Base-by-base conservation (phyloP, 2,113 vertebrate genomes). In the Onychostruthus taczanowskii region DNA sequence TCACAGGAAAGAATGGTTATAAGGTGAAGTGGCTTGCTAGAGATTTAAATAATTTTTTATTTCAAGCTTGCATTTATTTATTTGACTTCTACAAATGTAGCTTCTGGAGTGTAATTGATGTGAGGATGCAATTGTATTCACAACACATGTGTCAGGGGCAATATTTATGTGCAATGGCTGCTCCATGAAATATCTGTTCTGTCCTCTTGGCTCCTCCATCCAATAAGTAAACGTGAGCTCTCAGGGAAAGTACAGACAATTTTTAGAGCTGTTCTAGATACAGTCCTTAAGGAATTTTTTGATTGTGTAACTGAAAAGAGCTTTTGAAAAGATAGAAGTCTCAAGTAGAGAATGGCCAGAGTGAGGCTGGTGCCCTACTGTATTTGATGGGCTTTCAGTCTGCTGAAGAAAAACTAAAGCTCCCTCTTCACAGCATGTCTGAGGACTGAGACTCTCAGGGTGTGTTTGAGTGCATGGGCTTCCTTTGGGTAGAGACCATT, bases 81-180 rank as follows among this genome's bases (percentile, higher is more conserved):
- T 96, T 88, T 82, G 66, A 46, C 52, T 91, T 75, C 77, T 72
- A 46, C 33, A 5, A 23, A 39, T 8, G 10, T 23, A 22, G 53
- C 61, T 95, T 89, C 87, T 90, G 85, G 35, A 93, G 85, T 16
- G 31, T 37, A 59, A 89, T 53, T 82, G 84, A 79, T 89, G 81
- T 53, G 49, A 70, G 53, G 87, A 30, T 72, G 50, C 47, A 47
- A 33, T 41, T 87, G 69, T 44, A 56, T 87, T 94, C 87, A 27
- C 0, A 2, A 46, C 9, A 70, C 59, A 43, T 43, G 18, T 85
- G 67, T 84, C 39, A 24, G 37, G 23, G 84, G 14, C 70, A 79
- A 16, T 85, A 79, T 94, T 94, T 78, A 83, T 62, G n/a, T 56
- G 70, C 81, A 20, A 1, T 5, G 47, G 62, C 69, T 90, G 89